Conservation (phyloP, 2,113 vertebrate species). For the Rhadina sibilatrix region DNA sequence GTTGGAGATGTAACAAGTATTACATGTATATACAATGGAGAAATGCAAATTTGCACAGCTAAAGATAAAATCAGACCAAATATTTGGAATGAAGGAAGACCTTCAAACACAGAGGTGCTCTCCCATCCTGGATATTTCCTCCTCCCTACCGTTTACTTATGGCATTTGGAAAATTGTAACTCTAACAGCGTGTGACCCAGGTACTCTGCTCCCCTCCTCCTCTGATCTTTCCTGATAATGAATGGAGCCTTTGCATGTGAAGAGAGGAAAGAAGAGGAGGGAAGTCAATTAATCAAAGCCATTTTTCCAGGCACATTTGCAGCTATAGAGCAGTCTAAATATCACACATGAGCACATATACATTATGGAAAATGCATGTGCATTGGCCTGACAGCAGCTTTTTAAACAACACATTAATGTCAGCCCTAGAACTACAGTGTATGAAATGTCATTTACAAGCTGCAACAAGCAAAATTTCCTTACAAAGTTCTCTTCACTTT, state of each 20-base stretch:
- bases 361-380: conserved; percentile 37
- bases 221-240: conserved; percentile 47
- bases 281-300: conserved; percentile 59
- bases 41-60: conserved; percentile 1
- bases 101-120: not conserved
- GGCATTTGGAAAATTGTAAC: conserved; percentile 37
- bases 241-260: conserved; percentile 10
- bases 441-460: not conserved
- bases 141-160: not conserved
- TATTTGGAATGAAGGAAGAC: not conserved
- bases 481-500: not conserved
- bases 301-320: conserved; percentile 32
- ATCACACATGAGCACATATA: conserved; percentile 41
- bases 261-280: conserved; percentile 22
- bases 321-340: conserved; percentile 21
- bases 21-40: not conserved
- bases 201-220: conserved; percentile 20
- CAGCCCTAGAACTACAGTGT: not conserved
- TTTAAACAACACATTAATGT: conserved; percentile 45
- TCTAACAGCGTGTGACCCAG: conserved; percentile 18
- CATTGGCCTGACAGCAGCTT: conserved; percentile 22
- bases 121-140: not conserved
- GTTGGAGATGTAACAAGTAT: not conserved
- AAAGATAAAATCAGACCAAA: not conserved
- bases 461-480: not conserved